phyloP scores from a whole-genome alignment of 2,888 invertebrate genomes.

The Opisthograptis luteolata region DNA sequence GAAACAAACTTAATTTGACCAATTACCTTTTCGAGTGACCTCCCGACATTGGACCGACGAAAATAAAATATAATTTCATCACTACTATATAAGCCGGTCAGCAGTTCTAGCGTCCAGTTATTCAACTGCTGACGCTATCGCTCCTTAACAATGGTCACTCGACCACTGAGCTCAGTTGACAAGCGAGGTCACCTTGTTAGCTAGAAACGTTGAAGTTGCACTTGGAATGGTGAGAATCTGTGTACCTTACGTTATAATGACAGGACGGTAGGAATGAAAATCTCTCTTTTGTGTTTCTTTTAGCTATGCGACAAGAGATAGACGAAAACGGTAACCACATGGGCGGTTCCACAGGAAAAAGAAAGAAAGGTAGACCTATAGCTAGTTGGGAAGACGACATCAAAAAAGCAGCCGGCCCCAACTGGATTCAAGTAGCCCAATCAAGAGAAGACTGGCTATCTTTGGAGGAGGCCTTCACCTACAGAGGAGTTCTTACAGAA shows the following conservation, averaged over 20 bases:
- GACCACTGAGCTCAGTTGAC: conserved; percentile 16
- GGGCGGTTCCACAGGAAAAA: too few species aligned
- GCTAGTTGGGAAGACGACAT: too few species aligned
- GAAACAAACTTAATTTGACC: neutral
- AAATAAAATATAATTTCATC: conserved; percentile 25
- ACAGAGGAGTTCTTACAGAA: too few species aligned
- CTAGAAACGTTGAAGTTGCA: conserved; percentile 20
- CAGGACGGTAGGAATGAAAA: too few species aligned
- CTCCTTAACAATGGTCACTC: conserved; percentile 32
- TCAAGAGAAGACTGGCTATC: too few species aligned
- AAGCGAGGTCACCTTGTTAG: conserved; percentile 36
- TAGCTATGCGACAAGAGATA: too few species aligned
- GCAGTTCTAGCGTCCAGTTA: conserved; percentile 19
- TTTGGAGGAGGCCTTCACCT: too few species aligned
- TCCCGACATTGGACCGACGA: neutral
- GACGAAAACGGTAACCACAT: too few species aligned
- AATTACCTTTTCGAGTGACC: neutral
- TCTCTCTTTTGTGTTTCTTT: too few species aligned
- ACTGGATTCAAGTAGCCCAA: too few species aligned
- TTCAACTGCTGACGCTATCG: conserved; percentile 5
- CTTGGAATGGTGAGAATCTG: neutral
- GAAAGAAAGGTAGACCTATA: too few species aligned
- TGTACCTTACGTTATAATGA: neutral
- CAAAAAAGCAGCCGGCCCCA: too few species aligned
- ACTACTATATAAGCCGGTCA: conserved; percentile 26